A percentile compares a stretch with the other conserved stretches of the same genome.
Conservation (phyloP, 2,113 vertebrate genomes). For the Agelaius phoeniceus region DNA sequence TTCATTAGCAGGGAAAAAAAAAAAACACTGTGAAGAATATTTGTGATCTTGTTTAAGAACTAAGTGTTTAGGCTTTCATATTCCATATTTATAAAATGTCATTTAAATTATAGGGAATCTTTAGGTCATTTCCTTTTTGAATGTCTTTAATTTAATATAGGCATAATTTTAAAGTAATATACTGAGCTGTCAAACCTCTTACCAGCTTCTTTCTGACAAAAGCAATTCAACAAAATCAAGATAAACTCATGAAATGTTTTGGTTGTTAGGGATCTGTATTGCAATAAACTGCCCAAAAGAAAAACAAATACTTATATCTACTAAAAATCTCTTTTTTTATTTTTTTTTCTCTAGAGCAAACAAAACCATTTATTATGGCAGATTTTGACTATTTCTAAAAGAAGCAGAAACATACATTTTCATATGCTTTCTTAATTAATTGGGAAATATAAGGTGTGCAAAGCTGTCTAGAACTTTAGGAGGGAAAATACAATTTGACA, state of each 20-base stretch:
- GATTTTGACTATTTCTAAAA: neutral
- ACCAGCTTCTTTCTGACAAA: neutral
- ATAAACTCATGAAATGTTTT: neutral
- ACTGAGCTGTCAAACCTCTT: neutral
- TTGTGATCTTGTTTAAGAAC: neutral
- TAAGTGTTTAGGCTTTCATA: neutral
- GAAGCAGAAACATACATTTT: neutral
- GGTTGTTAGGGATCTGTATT: neutral
- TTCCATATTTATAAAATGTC: neutral
- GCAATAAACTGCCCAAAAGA: neutral
- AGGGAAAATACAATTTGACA: neutral
- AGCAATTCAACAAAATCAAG: neutral
- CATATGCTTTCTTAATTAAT: neutral
- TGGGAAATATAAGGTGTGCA: neutral
- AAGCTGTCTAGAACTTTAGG: neutral
- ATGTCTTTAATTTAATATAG: neutral
- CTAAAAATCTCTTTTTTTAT: accelerated
- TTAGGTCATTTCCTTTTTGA: neutral
- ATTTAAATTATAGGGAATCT: neutral
- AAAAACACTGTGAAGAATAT: neutral
- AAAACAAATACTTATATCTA: neutral
- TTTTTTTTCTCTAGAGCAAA: neutral
- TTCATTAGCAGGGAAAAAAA: neutral
- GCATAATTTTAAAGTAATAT: neutral
- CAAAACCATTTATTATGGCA: neutral